Evolutionary conservation across 2,797 vertebrate species (phyloP), one percentile per base, ranked within the genome.

Genomic region (Alauda arvensis): DNA sequence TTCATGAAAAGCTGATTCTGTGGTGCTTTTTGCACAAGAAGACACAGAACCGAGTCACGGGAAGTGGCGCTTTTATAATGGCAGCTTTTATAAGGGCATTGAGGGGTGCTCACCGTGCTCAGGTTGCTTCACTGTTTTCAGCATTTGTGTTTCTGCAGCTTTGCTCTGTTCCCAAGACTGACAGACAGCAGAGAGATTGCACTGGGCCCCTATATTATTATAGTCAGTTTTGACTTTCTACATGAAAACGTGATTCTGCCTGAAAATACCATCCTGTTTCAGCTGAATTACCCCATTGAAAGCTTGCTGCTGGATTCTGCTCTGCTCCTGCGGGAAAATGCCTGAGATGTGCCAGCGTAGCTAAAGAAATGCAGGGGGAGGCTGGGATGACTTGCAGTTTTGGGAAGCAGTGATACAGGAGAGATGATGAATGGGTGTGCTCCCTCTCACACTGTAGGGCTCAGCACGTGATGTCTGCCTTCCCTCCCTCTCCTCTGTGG

Each of bases 341-440:
- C 39, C 57, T 0, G 2, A 23, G 52, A 6, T 6, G 20, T 61
- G 55, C 57, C 34, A 5, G 0, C 0, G 6, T 34, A 68, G 84
- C 82, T 80, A 11, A 12, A 33, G 79, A 10, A 26, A 3, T 5
- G 45, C 63, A 31, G 11, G 31, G 76, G 70, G 62, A 66, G 56
- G 86, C 81, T 77, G 69, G 52, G 67, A 92, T 92, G 92, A 94
- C 92, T 93, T 95, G 93, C 93, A 94, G 43, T 89, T 93, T 95
- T 87, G 67, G n/a, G 85, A 29, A 63, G 85, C 29, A 0, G 39
- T 18, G 46, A n/a, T 12, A 24, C 3, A 74, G 42, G 42, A 63
- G 76, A 18, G 63, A 51, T 6, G 46, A 45, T 57, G 77, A 39
- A 76, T n/a, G 40, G 24, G 33, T 25, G 65, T 0, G 0, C 25